These are phyloP conservation scores for Astyanax mexicanus DNA, from an alignment of 2,797 vertebrate genomes.

Conservation along the genomic window DNA sequence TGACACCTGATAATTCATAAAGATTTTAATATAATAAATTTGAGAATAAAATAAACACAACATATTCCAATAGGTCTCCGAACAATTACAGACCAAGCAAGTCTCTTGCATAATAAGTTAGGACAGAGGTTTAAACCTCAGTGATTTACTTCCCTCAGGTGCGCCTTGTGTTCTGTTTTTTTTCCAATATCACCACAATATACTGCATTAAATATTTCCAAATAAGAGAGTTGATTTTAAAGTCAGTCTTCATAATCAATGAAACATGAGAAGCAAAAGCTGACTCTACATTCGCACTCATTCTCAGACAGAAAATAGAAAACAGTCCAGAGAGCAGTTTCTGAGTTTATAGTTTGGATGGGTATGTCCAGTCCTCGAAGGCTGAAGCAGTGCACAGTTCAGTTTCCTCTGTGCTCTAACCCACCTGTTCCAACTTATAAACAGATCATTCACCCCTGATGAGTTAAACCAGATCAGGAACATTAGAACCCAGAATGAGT, in stretches of 20 bases:
- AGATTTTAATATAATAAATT: constrained; percentile 26
- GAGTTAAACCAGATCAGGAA: not conserved
- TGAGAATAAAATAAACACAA: constrained; percentile 62
- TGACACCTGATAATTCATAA: constrained; percentile 42
- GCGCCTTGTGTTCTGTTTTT: not conserved
- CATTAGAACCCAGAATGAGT: not conserved
- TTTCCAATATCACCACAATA: not conserved
- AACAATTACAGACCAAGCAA: not conserved
- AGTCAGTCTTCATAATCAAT: not conserved
- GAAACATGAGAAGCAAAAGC: not conserved
- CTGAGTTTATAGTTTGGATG: not conserved
- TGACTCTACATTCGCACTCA: not conserved
- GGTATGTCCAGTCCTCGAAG: not conserved
- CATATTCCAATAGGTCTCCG: constrained; percentile 7
- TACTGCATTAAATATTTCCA: constrained; percentile 3
- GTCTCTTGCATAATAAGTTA: constrained; percentile 29
- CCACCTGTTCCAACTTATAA: not conserved
- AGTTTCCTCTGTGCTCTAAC: not conserved
- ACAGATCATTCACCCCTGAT: not conserved
- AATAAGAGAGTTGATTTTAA: not conserved
- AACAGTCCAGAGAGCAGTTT: not conserved
- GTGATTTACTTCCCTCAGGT: constrained; percentile 23
- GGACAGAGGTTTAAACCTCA: constrained; percentile 25
- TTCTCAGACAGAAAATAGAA: constrained; percentile 1
- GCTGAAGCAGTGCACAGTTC: not conserved